A percentile compares a stretch with the other conserved stretches of the same genome.
Evolutionary conservation across 2,888 invertebrate species (phyloP).

Genomic region (Watsonalla cultraria): DNA sequence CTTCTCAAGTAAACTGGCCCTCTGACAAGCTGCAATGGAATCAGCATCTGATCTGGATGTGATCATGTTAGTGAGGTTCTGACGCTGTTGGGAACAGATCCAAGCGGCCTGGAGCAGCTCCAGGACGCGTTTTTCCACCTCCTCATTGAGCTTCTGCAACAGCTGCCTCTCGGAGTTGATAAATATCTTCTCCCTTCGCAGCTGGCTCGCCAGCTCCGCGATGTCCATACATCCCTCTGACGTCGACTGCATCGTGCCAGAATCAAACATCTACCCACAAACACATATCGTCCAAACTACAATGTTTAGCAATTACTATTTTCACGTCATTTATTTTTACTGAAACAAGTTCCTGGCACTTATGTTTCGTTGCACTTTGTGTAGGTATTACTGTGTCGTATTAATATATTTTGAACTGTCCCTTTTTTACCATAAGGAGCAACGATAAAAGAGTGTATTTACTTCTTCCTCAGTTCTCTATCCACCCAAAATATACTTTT

Average conservation of each 20-base stretch:
- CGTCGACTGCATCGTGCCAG: constrained; percentile 69
- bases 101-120: constrained; percentile 86
- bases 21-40: constrained; percentile 86
- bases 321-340: constrained; percentile 41
- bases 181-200: constrained; percentile 92
- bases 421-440: constrained; percentile 10
- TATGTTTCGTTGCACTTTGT: constrained; percentile 29
- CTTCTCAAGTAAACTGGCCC: constrained; percentile 64
- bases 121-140: constrained; percentile 78
- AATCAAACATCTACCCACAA: constrained; percentile 27
- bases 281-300: constrained; percentile 33
- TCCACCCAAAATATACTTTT: no score
- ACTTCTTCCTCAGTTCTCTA: no score
- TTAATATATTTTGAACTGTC: constrained; percentile 5
- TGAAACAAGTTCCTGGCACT: constrained; percentile 41
- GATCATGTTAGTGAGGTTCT: constrained; percentile 87
- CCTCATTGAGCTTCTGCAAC: constrained; percentile 86
- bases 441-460: neutral
- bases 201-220: constrained; percentile 76
- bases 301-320: constrained; percentile 30
- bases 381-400: constrained; percentile 7
- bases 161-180: constrained; percentile 91
- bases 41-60: constrained; percentile 86
- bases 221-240: constrained; percentile 73
- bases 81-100: constrained; percentile 92